Base-by-base conservation (phyloP, 2,113 vertebrate genomes). In the Triplophysa tibetana region DNA sequence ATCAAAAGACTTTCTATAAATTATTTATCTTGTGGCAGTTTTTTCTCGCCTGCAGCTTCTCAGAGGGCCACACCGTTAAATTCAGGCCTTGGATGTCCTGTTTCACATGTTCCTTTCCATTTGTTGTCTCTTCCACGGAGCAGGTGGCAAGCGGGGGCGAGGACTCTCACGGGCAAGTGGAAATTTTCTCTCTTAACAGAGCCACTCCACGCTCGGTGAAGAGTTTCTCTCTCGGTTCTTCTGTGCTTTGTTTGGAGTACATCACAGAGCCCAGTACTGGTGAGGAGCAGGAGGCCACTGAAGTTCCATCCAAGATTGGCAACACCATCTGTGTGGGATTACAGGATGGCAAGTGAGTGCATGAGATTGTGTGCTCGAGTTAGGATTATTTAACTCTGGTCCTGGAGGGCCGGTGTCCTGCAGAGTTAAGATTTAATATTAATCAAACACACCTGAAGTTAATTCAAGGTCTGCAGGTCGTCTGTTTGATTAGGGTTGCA, bases 101-200 rank as follows among this genome's bases (percentile, higher is more conserved):
- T 23, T 62, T 38, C 69, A 43, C 16, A 54, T 79, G 14, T 61
- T 54, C 58, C 41, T 64, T 60, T 74, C 65, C 78, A 26, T 38
- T 21, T 75, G 33, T 61, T 60, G 63, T 73, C 7, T 41, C 80
- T 24, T 52, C 70, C 82, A 64, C 21, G 80, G 52, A 10, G 8
- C 81, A 96, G 95, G 93, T 96, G 0, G 94, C 93, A 0, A 94
- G 95, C 0, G 92, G 94, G 2, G 92, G 92, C 83, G 92, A 92
- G 14, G 89, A 90, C 0, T 85, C 88, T 0, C 93, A 89, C 1
- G 94, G 95, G 1, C 95, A 94, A 33, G 91, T 96, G 74, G 94
- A 94, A 78, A 95, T 96, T 82, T 95, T 96, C 84, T 96, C 95
- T 11, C 85, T 96, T 70, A 95, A 96, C 88, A 92, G 94, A 0